These are phyloP conservation scores for Lottia gigantea DNA, from an alignment of 2,888 invertebrate species.

Conservation along the genomic window DNA sequence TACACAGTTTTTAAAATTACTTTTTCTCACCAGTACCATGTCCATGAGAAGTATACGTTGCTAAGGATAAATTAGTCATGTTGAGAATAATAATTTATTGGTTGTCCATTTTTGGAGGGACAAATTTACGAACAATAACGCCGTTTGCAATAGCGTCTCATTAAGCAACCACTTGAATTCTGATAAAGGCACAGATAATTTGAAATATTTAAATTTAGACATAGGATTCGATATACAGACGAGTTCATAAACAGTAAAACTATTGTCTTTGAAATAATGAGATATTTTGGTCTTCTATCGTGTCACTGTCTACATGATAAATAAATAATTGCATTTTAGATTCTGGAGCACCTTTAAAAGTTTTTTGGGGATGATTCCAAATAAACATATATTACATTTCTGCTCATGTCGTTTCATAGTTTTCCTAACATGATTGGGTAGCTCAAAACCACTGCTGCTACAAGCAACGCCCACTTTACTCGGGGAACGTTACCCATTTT, in stretches of 20 bases:
- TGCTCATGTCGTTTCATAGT: too few relatives aligned
- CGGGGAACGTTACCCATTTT: too few relatives aligned
- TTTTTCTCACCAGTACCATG: neutral
- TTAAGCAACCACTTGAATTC: neutral
- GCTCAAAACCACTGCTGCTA: too few relatives aligned
- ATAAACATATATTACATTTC: too few relatives aligned
- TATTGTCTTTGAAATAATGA: neutral
- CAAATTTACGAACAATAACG: neutral
- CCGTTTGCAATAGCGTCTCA: neutral
- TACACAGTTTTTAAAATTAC: neutral
- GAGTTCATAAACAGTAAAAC: neutral
- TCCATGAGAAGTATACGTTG: neutral
- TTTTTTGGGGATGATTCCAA: too few relatives aligned
- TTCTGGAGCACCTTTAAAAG: neutral
- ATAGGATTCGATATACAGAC: neutral
- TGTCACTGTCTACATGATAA: neutral
- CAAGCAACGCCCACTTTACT: too few relatives aligned
- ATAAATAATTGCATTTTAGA: neutral
- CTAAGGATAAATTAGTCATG: neutral
- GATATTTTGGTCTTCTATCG: slow-evolving; percentile 3
- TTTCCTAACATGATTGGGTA: too few relatives aligned
- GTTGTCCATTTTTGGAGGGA: neutral
- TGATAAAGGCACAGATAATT: neutral
- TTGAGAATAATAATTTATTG: too few relatives aligned
- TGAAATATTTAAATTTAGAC: neutral